Base-by-base conservation (phyloP, 1,140 invertebrate species). In the Drosophila tropicalis region DNA sequence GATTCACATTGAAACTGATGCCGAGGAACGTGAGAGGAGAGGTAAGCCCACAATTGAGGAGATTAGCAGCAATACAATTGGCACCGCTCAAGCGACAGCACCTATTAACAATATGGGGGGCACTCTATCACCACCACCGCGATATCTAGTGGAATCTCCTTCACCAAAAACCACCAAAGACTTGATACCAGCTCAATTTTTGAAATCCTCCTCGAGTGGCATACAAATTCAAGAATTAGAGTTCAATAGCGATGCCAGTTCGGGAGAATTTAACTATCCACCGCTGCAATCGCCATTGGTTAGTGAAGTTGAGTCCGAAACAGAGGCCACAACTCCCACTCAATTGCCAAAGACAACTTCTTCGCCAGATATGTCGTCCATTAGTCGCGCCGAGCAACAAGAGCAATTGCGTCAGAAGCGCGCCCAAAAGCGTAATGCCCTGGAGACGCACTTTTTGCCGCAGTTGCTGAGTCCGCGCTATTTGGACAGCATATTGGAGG, bases 401-500 rank as follows among this genome's bases (percentile, higher is more conserved):
- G 84, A 89, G 69, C 81, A 90, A 65, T 70, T 90, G 77, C 82
- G 81, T 13, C 87, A 84, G 72, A 83, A 75, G 44, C 90, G 90
- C 34, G 84, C 81, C 19, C 93, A 93, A 73, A 94, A 94, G 70
- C 92, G 94, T 0, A 91, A 92, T 4, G 92, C 92, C 44, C 78
- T 94, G 22, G 93, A 93, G 44, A 90, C 93, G 65, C 93, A 94
- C 87, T 94, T 94, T 78, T 76, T 93, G 25, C 94, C 94, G n/a
- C 92, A 93, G 36, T 90, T 93, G 41, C 89, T 93, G 22, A 93
- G 93, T 75, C 94, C 93, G 63, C 92, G 94, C 72, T 94, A 93
- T 69, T 85, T 95, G 70, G 94, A 94, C 71, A 94, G 94, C 39
- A 95, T 95, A 69, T 92, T 93, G 62, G 95, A 95, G 76, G 94